Base-by-base conservation (phyloP, 64 coral and sea anemone genomes). In the Acropora yongei region DNA sequence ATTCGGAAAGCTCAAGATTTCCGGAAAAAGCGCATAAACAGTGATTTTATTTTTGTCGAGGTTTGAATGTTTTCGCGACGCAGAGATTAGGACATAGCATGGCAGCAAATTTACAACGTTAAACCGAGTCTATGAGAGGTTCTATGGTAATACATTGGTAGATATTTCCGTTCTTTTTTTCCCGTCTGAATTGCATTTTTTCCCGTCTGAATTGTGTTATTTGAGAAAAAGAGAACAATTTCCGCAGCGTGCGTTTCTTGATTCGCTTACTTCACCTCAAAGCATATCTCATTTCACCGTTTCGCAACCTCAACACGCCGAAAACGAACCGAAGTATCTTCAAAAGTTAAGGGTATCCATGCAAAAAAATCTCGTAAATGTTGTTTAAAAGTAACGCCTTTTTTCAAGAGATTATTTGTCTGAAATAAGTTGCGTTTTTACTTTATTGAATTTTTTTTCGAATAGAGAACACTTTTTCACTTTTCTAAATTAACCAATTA, bases 401-500 rank as follows among this genome's bases (percentile, higher is more conserved):
- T 63, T 63, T 11, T 75, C 30, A 5, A 42, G 14, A 30, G 30
- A 30, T 30, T 30, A 75, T 75, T 75, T 75, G 40, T 10, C 11
- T 43, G 7, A 44, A 3, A 11, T 75, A 75, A 2, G 6, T 12
- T 75, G 41, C 1, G 1, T 75, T 75, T 75, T 75, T 44, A 75
- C 13, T 75, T 1, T 4, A 44, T 75, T 75, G 43, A 44, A 7
- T 44, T 0, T 2, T 11, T 75, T 75, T 75, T 75, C 44, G 10
- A 8, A 63, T 63, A 3, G 60, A 14, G 8, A 14, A 75, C 11
- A 9, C 10, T 5, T 44, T 44, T 75, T 44, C 10, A 11, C 30
- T 44, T 75, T 44, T 75, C 57, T 17, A 40, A 41, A 40, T 80
- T 80, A 9, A 39, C 18, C n/a, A 58, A 80, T 80, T 80, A 80